Evolutionary conservation across 2,797 vertebrate species (phyloP).

Genomic region (Onychomys arenicola): DNA sequence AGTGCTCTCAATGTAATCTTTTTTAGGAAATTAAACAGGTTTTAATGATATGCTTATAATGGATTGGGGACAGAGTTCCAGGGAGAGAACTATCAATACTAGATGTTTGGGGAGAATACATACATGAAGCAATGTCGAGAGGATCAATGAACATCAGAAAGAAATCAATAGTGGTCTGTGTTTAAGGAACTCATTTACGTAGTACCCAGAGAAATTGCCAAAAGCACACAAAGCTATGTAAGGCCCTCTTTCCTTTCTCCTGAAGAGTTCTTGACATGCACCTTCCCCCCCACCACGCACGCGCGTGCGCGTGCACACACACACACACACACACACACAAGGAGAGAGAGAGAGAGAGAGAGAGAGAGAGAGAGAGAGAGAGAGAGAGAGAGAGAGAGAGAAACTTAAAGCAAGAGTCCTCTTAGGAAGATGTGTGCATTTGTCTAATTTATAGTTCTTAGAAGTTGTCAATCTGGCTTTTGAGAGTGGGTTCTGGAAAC

Average conservation of each 20-base stretch:
- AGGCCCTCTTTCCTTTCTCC: neutral
- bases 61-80: slow-evolving; percentile 59
- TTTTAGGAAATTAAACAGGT: slow-evolving; percentile 88
- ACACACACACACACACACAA: neutral
- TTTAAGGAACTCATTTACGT: slow-evolving; percentile 82
- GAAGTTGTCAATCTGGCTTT: slow-evolving; percentile 4
- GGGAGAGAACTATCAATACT: slow-evolving; percentile 63
- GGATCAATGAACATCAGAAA: slow-evolving; percentile 73
- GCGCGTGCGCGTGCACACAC: no score
- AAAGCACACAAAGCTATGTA: slow-evolving; percentile 68
- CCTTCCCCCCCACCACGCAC: no score
- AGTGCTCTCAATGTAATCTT: slow-evolving; percentile 89
- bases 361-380: no score
- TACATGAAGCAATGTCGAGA: slow-evolving; percentile 50
- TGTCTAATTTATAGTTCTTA: slow-evolving; percentile 29
- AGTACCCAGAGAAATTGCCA: slow-evolving; percentile 79
- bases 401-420: neutral
- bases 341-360: no score
- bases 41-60: slow-evolving; percentile 83
- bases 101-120: slow-evolving; percentile 76
- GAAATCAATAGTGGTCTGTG: slow-evolving; percentile 75
- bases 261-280: neutral
- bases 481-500: slow-evolving; percentile 15
- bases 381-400: no score
- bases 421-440: slow-evolving; percentile 44